Conservation (phyloP, 2,888 invertebrate species). For the Coenonympha glycerion region DNA sequence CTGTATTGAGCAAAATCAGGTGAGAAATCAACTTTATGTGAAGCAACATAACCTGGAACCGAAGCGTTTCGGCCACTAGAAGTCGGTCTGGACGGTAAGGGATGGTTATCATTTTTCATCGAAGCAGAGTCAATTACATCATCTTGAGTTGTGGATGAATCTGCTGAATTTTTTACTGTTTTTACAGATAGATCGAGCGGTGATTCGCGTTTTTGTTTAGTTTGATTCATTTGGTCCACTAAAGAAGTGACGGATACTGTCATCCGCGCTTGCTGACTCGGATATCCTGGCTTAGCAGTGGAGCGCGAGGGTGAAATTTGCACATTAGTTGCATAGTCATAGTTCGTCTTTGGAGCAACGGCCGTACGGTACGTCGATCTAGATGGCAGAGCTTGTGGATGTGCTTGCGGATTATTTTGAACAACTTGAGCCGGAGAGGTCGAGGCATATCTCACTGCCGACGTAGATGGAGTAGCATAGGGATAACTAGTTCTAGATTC, state of each 20-base stretch:
- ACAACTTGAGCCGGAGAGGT: slow-evolving; percentile 45
- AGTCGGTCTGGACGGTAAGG: slow-evolving; percentile 50
- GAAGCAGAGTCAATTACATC: slow-evolving; percentile 70
- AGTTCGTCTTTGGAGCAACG: slow-evolving; percentile 52
- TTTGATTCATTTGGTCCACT: slow-evolving; percentile 68
- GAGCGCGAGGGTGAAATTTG: slow-evolving; percentile 59
- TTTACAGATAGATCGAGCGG: slow-evolving; percentile 92
- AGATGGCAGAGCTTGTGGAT: slow-evolving; percentile 35
- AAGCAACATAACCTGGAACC: slow-evolving; percentile 48
- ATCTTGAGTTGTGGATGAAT: slow-evolving; percentile 88
- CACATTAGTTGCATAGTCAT: slow-evolving; percentile 52
- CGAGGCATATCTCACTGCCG: slow-evolving; percentile 49
- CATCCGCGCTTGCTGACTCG: slow-evolving; percentile 63
- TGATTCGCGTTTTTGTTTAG: slow-evolving; percentile 81
- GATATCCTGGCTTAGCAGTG: slow-evolving; percentile 54
- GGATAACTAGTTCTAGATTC: slow-evolving; percentile 52
- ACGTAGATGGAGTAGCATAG: slow-evolving; percentile 59
- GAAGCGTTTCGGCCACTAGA: slow-evolving; percentile 45
- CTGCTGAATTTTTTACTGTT: slow-evolving; percentile 90
- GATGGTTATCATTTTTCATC: slow-evolving; percentile 51
- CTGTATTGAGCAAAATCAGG: slow-evolving; percentile 80
- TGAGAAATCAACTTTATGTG: slow-evolving; percentile 86
- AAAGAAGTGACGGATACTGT: slow-evolving; percentile 69
- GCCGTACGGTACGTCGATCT: slow-evolving; percentile 49
- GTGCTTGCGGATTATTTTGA: slow-evolving; percentile 42